Evolutionary conservation across 2,113 vertebrate genomes (phyloP), one percentile per base, ranked within the genome.

Genomic region (Psittacula cyanocephala): DNA sequence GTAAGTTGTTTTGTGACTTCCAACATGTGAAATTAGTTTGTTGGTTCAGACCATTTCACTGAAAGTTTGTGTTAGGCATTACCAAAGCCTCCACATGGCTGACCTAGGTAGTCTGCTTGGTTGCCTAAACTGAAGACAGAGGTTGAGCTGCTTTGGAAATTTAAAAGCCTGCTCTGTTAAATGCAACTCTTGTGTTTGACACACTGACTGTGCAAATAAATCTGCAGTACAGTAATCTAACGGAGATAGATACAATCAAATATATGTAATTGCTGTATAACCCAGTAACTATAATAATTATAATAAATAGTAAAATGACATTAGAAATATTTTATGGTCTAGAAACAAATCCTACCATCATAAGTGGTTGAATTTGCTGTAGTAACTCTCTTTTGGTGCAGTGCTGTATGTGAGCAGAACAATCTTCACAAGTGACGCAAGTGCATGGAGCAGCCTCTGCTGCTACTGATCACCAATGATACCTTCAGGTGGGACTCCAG

Each of bases 391-490:
- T 37, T 81, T 49, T 76, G 81, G 63, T 17, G 29, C 8, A 55
- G 53, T 0, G 1, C 17, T 53, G 9, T 33, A 7, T 24, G 57
- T 17, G 35, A 43, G 31, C n/a, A 67, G n/a, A 86, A 11, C 11
- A n/a, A 18, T 59, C 46, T 60, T 57, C 41, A 62, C 19, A 29
- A 1, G 10, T 2, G 11, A 3, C 13, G 4, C 3, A 0, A 37
- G 19, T 59, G 15, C 35, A 13, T 16, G 46, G 12, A 78, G 33
- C 35, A 64, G 31, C 53, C 74, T 71, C 33, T 81, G 33, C 24
- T 50, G 67, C 43, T 57, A 5, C 13, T 29, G 6, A 16, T 59
- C 65, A 71, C 52, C 70, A 76, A 12, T 29, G 10, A 3, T n/a
- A 28, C 15, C 50, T 63, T 76, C 43, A 81, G 28, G 17, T 74